A percentile compares a stretch with the other conserved stretches of the same genome.
Conservation (phyloP, 2,888 invertebrate genomes). For the Drosophila vallismaia region DNA sequence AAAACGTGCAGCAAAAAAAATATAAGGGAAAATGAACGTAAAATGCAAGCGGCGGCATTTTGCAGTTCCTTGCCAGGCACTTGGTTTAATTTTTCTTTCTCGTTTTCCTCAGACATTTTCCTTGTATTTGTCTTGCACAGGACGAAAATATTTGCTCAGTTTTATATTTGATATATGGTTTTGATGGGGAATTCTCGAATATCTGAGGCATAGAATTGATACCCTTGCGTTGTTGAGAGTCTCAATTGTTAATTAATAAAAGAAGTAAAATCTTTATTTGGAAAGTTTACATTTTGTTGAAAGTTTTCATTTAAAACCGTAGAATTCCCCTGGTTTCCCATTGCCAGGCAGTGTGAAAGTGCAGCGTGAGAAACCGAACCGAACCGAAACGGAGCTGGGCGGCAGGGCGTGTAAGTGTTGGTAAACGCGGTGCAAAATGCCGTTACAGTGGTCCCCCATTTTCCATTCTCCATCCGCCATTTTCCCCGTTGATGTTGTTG, state of each 20-base stretch:
- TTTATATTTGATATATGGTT: neutral
- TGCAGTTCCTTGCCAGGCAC: slow-evolving; percentile 39
- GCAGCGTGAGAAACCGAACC: slow-evolving; percentile 47
- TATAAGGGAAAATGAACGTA: slow-evolving; percentile 42
- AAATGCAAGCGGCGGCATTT: slow-evolving; percentile 71
- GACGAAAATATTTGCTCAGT: neutral
- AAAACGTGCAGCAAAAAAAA: slow-evolving; percentile 24
- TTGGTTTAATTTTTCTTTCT: slow-evolving; percentile 12
- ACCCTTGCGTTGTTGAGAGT: neutral
- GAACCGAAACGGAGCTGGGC: slow-evolving; percentile 40
- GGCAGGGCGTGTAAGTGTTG: slow-evolving; percentile 68
- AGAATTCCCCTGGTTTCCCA: slow-evolving; percentile 19
- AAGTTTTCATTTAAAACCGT: neutral
- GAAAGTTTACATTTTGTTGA: neutral
- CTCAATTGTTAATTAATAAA: neutral
- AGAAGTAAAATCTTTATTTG: neutral
- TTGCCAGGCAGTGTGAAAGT: slow-evolving; percentile 61
- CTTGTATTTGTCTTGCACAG: neutral
- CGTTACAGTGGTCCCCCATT: slow-evolving; percentile 45
- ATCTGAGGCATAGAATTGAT: too few relatives aligned
- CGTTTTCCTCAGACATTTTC: slow-evolving; percentile 9
- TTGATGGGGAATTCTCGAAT: neutral
- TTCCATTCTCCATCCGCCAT: slow-evolving; percentile 20
- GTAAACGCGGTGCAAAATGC: slow-evolving; percentile 68
- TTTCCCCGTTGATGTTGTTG: too few relatives aligned